Base-by-base conservation (phyloP, 2,888 invertebrate genomes). In the Acanthosepion esculentum region DNA sequence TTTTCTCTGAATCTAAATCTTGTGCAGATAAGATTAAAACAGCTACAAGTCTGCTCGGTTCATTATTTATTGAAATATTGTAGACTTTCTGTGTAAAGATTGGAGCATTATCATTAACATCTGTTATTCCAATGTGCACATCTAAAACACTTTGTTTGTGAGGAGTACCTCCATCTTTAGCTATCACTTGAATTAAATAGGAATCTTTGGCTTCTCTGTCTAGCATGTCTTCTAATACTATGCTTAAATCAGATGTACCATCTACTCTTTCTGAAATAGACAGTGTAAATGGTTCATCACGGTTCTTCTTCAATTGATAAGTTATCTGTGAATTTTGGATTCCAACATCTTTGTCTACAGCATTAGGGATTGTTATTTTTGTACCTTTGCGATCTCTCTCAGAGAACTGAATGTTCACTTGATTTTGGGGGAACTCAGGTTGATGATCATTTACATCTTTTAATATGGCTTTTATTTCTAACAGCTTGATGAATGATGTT, bases 21-120 rank as follows among this genome's bases (percentile, higher is more conserved):
- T 78, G n/a, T n/a, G 78, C 78, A n/a, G 78, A 78, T 78, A 78
- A 78, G n/a, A 78, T 78, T n/a, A 78, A 78, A 78, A 78, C 78
- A 1, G 78, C n/a, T 78, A 78, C n/a, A n/a, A 78, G 12, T 78
- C 78, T 78, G n/a, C 78, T 78, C 18, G 78, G 78, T n/a, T 78
- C 78, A 78, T 78, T 78, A 78, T 78, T 33, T 78, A 78, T 78
- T n/a, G 78, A 78, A 78, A 78, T 78, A n/a, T 78, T 78, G 78
- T 78, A 78, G 5, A 78, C 78, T 78, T 78, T 78, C n/a, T 78
- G 78, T 33, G 78, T n/a, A 78, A 78, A 78, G 15, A 78, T 78
- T n/a, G 78, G 78, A 10, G 78, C 78, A 78, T 78, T 78, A 78
- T 78, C 78, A 78, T 78, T 78, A n/a, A 78, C 78, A 78, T 78